Evolutionary conservation across 2,113 vertebrate genomes (phyloP).

Genomic region (Falcunculus frontatus): DNA sequence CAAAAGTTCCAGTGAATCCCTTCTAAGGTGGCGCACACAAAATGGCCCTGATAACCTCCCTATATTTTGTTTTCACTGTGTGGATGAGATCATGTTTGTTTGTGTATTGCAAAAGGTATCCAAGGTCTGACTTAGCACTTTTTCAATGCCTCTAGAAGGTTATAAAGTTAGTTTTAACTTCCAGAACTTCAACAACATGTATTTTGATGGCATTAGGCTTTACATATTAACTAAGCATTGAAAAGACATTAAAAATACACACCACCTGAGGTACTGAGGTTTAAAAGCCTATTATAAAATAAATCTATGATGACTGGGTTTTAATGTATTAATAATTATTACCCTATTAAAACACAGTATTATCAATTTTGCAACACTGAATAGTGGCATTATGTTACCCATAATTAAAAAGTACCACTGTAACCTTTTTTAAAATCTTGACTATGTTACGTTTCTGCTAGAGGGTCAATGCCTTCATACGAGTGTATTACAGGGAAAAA

Average conservation of each 20-base stretch:
- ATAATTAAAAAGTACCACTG: background rate
- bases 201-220: background rate
- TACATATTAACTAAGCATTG: background rate
- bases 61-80: background rate
- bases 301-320: background rate
- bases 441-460: background rate
- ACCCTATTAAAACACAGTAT: background rate
- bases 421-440: background rate
- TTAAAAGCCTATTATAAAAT: background rate
- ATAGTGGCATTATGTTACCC: background rate
- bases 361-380: background rate
- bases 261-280: background rate
- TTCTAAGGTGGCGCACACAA: background rate
- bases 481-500: background rate
- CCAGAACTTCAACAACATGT: background rate
- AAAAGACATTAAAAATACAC: background rate
- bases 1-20: background rate
- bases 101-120: background rate
- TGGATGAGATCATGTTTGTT: background rate
- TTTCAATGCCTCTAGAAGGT: background rate
- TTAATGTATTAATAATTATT: background rate
- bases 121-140: background rate
- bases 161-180: background rate
- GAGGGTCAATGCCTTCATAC: background rate
- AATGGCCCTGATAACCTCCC: background rate